Evolutionary conservation across 2,797 vertebrate genomes (phyloP).

Genomic region (Platyrinchus mystaceus): DNA sequence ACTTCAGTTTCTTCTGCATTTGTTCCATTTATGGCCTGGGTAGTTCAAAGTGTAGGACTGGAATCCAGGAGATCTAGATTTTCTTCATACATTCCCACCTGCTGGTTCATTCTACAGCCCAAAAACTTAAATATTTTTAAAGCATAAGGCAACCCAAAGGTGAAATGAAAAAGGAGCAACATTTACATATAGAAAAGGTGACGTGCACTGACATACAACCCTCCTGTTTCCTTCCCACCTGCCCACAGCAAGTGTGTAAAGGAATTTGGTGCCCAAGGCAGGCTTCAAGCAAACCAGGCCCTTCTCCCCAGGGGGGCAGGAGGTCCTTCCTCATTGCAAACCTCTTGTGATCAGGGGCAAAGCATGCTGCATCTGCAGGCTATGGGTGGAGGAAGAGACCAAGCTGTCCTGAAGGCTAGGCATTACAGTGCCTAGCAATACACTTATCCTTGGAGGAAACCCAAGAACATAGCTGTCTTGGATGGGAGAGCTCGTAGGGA

Average conservation of each 20-base stretch:
- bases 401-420: rapidly evolving
- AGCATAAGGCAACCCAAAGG: neutral
- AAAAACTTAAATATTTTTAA: neutral
- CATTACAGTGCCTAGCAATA: neutral
- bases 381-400: neutral
- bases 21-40: neutral
- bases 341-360: neutral
- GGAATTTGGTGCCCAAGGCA: neutral
- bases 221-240: neutral
- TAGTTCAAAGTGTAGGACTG: neutral
- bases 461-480: rapidly evolving
- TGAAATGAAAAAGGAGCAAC: neutral
- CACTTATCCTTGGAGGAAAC: neutral
- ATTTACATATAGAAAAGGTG: neutral
- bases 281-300: neutral
- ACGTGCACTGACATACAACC: rapidly evolving
- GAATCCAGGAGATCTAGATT: neutral
- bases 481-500: neutral
- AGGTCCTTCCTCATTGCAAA: neutral
- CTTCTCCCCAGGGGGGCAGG: neutral
- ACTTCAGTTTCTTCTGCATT: neutral
- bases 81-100: neutral
- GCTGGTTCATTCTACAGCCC: neutral
- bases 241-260: neutral
- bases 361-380: neutral